Evolutionary conservation across 2,797 vertebrate species (phyloP).

Genomic region (Cygnus olor): DNA sequence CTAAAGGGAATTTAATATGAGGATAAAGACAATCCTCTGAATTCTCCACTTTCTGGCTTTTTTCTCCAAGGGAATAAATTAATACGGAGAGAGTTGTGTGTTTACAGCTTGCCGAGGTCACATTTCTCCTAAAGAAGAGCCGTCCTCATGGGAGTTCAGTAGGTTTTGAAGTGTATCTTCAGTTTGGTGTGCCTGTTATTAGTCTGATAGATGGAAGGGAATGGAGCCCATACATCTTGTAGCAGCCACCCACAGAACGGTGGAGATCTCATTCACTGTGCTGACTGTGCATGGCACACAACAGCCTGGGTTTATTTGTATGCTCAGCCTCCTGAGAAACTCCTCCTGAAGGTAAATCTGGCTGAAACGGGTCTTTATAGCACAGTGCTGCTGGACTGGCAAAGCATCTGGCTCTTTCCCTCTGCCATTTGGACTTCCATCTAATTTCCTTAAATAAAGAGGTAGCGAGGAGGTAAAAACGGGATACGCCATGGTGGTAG

Average conservation of each 20-base stretch:
- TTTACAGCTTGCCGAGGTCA: neutral
- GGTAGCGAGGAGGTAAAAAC: fast-evolving
- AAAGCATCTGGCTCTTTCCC: neutral
- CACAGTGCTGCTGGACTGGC: neutral
- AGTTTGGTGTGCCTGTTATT: neutral
- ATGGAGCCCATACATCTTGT: fast-evolving
- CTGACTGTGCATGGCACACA: neutral
- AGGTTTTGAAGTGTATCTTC: fast-evolving
- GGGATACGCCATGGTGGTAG: fast-evolving
- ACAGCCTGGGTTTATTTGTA: neutral
- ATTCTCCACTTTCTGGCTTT: neutral
- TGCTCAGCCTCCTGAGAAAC: neutral
- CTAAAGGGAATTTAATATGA: neutral
- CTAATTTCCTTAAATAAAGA: neutral
- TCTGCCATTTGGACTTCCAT: neutral
- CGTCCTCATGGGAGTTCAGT: neutral
- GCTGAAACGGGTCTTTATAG: neutral
- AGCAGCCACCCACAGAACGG: neutral
- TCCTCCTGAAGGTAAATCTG: neutral
- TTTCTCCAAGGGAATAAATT: neutral
- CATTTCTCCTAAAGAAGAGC: neutral
- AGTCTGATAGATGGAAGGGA: fast-evolving
- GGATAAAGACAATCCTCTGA: neutral
- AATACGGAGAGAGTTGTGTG: neutral
- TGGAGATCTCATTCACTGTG: neutral